phyloP scores from a whole-genome alignment of 2,797 vertebrate genomes.

The Urosaurus nigricauda region DNA sequence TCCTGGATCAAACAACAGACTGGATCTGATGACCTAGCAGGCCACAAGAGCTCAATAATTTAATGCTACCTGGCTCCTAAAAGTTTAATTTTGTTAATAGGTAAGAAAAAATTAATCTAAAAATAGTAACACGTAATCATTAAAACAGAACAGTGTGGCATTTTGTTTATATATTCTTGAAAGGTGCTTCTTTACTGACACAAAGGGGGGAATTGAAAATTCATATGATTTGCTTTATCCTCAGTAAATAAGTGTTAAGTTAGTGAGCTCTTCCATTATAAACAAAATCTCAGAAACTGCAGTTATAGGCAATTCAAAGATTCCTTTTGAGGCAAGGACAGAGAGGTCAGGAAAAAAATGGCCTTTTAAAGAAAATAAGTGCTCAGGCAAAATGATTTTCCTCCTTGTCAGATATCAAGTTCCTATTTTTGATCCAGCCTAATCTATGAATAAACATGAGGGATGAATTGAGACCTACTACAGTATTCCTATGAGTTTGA shows the following conservation, averaged over 20 bases:
- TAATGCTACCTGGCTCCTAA: neutral
- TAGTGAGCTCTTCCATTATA: neutral
- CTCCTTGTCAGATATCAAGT: slow-evolving; percentile 12
- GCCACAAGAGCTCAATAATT: neutral
- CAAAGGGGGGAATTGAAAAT: neutral
- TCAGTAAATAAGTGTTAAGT: neutral
- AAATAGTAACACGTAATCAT: neutral
- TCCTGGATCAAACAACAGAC: neutral
- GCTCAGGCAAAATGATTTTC: neutral
- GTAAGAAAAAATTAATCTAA: neutral
- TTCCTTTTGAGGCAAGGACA: slow-evolving; percentile 4
- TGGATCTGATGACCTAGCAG: neutral
- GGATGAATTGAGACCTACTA: slow-evolving; percentile 12
- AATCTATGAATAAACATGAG: slow-evolving; percentile 38
- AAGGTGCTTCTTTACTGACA: neutral
- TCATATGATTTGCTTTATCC: neutral
- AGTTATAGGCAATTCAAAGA: neutral
- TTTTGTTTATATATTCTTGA: neutral
- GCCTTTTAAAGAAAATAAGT: neutral
- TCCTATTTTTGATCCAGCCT: neutral
- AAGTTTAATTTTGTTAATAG: neutral
- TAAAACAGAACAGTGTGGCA: neutral
- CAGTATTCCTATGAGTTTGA: slow-evolving; percentile 20
- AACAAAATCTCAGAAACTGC: neutral
- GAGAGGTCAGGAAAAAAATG: neutral